Base-by-base conservation (phyloP, 2,888 invertebrate genomes). In the Hyalella azteca region DNA sequence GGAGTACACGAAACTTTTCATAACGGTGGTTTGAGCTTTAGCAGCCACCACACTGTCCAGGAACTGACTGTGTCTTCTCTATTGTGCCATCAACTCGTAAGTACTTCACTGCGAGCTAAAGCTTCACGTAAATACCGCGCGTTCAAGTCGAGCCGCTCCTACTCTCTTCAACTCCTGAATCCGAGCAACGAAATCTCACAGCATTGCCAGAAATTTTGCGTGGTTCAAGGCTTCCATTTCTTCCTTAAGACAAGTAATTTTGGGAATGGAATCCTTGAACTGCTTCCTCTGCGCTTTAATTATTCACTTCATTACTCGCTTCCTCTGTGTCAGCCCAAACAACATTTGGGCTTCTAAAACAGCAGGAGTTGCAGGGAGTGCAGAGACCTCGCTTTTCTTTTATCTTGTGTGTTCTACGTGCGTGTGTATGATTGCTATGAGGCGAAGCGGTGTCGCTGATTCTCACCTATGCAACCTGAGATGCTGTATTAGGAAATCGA, bases 41-140 rank as follows among this genome's bases (percentile, higher is more conserved):
- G 78, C 82, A 80, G 78, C 78, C 78, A 79, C 66, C 66, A 15
- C 66, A 29, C 36, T 66, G 66, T 66, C 66, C 66, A 66, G 66
- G 66, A 83, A 82, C 82, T 82, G 78, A 81, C 83, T 83, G 83
- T 83, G 83, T 83, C 83, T 83, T 83, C 83, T 83, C 81, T 77
- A 83, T 81, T 83, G 83, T 83, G 83, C 83, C 83, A 83, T 83
- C 80, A 79, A 82, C 78, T 75, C 40, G 45, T 75, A 41, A 41
- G 36, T 36, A 32, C 66, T 66, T 66, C 15, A 66, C 54, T 26
- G 22, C 54, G 54, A 54, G 36, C n/a, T 36, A 36, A 66, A 36
- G 66, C 66, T 66, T 66, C 66, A 66, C 66, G 32, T 66, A 29
- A 66, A 66, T 66, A 66, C 7, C 36, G 36, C 66, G 66, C 66